Percentiles rank a stretch among this genome's conserved stretches.
These are phyloP conservation scores for Nematostella vectensis DNA, from an alignment of 92 coral and sea anemone species.

Conservation along the genomic window DNA sequence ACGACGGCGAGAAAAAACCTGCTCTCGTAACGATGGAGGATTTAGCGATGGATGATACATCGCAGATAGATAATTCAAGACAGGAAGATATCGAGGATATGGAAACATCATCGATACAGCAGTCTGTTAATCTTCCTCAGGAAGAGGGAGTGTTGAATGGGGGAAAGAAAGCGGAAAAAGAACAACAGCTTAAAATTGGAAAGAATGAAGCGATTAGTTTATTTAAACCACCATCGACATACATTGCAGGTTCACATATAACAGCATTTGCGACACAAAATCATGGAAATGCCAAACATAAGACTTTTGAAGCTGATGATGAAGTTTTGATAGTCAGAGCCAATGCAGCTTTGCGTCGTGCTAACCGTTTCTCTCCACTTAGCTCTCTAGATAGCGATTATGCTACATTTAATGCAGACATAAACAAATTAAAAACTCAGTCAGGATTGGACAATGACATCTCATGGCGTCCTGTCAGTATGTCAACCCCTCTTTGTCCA, in stretches of 20 bases:
- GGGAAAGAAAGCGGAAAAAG: no score
- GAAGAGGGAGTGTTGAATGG: no score
- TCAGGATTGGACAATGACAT: no score
- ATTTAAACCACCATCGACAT: neutral
- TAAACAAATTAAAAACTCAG: constrained; percentile 6
- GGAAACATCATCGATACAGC: constrained; percentile 8
- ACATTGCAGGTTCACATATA: neutral
- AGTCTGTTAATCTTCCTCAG: neutral
- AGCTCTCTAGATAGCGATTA: neutral
- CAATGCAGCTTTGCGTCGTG: constrained; percentile 61
- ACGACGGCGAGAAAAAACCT: constrained; percentile 6
- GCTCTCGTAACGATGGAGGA: constrained; percentile 22
- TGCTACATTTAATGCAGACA: constrained; percentile 9
- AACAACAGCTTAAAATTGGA: neutral
- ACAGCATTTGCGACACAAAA: neutral
- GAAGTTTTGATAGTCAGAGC: constrained; percentile 59
- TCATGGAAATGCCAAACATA: neutral
- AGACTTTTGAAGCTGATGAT: constrained; percentile 37
- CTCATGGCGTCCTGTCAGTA: constrained; percentile 76
- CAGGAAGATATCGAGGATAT: constrained; percentile 7
- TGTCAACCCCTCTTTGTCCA: constrained; percentile 68
- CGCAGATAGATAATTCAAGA: neutral
- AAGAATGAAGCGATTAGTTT: neutral
- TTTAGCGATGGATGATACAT: constrained; percentile 3
- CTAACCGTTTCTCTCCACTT: constrained; percentile 35